Evolutionary conservation across 2,888 invertebrate species (phyloP).

Genomic region (Caradrina kadenii): DNA sequence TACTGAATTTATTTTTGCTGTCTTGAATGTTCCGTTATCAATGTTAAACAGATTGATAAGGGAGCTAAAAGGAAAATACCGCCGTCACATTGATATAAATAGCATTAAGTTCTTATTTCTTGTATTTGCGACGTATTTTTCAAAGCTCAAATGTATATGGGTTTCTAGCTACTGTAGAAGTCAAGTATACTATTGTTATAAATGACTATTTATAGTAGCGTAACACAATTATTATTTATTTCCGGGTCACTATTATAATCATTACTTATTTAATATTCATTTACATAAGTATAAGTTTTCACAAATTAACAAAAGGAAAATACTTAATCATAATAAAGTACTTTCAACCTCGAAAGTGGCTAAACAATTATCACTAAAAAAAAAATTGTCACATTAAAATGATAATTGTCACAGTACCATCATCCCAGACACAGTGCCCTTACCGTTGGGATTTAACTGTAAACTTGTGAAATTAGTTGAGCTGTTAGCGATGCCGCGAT

Average conservation of each 20-base stretch:
- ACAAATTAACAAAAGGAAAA: too few species aligned
- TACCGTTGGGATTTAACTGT: conserved; percentile 67
- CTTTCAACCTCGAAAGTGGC: too few species aligned
- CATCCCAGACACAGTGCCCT: conserved; percentile 2
- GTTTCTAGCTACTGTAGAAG: neutral
- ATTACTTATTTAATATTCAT: too few species aligned
- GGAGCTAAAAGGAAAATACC: neutral
- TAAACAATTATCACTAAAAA: too few species aligned
- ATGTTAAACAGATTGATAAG: conserved; percentile 20
- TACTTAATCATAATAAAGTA: too few species aligned
- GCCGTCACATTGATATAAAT: conserved; percentile 6
- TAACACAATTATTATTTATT: too few species aligned
- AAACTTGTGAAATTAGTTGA: conserved; percentile 76
- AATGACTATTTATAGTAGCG: too few species aligned
- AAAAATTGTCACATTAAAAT: conserved; percentile 51
- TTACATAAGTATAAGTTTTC: too few species aligned
- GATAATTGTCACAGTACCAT: conserved; percentile 50
- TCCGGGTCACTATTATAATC: too few species aligned
- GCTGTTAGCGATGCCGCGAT: conserved; percentile 32
- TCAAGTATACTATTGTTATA: neutral
- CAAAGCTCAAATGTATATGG: conserved; percentile 2
- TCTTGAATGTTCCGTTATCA: conserved; percentile 1
- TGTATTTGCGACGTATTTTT: neutral
- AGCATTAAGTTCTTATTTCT: neutral
- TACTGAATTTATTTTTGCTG: conserved; percentile 15